These are phyloP conservation scores for Neolamprologus kungweensis DNA, from an alignment of 2,113 vertebrate species.

Conservation along the genomic window DNA sequence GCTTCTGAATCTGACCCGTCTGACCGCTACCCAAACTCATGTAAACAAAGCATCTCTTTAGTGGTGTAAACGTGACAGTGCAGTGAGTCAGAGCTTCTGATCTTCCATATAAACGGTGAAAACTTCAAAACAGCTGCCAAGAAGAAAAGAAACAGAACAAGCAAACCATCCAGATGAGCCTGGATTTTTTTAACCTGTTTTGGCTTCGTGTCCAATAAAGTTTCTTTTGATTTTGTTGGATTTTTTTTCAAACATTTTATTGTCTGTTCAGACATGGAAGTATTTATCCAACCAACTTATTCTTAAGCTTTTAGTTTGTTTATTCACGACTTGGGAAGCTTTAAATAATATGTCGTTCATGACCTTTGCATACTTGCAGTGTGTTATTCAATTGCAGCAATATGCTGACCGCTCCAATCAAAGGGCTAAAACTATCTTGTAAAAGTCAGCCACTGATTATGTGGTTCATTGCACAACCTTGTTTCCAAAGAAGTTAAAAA, in stretches of 20 bases:
- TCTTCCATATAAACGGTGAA: slow-evolving; percentile 12
- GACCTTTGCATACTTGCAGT: background rate
- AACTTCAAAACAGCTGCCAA: background rate
- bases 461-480: background rate
- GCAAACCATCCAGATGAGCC: background rate
- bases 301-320: background rate
- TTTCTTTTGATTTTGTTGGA: background rate
- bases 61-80: slow-evolving; percentile 18
- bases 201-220: background rate
- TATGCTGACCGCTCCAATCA: background rate
- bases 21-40: slow-evolving; percentile 41
- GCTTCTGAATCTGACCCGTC: slow-evolving; percentile 36
- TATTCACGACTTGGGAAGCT: background rate
- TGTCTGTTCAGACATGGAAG: background rate
- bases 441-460: background rate
- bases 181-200: background rate
- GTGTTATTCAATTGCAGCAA: background rate
- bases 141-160: background rate
- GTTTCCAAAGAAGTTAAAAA: background rate
- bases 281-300: background rate
- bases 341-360: background rate
- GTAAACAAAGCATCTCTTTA: slow-evolving; percentile 44
- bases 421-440: background rate
- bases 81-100: slow-evolving; percentile 38
- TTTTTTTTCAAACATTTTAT: background rate